Evolutionary conservation across 2,113 vertebrate genomes (phyloP).

Genomic region (Engystomops pustulosus): DNA sequence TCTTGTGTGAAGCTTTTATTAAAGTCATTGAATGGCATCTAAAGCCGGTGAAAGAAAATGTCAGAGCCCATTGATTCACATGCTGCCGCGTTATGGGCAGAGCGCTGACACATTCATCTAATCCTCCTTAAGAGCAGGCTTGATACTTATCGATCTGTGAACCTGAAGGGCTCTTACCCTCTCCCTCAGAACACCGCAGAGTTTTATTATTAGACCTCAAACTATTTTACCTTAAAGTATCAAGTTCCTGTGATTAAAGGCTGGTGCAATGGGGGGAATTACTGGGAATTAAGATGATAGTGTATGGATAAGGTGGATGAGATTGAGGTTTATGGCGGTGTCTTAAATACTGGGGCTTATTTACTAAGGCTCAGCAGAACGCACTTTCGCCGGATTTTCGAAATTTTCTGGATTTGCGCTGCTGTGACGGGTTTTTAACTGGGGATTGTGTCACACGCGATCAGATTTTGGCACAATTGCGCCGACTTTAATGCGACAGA

Average conservation of each 20-base stretch:
- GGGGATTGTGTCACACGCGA: no score
- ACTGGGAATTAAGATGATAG: background rate
- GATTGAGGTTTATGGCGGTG: no score
- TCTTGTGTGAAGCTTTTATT: slow-evolving; percentile 31
- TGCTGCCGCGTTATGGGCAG: slow-evolving; percentile 27
- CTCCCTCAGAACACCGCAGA: slow-evolving; percentile 2
- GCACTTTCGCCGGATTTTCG: no score
- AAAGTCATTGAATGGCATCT: slow-evolving; percentile 51
- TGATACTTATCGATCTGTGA: slow-evolving; percentile 55
- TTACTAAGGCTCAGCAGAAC: no score
- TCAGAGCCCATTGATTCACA: slow-evolving; percentile 54
- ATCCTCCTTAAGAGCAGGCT: slow-evolving; percentile 44
- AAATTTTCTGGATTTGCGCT: no score
- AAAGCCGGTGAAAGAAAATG: slow-evolving; percentile 48
- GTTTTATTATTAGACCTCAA: slow-evolving; percentile 30
- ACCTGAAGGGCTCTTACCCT: slow-evolving; percentile 43
- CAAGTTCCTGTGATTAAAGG: slow-evolving; percentile 8
- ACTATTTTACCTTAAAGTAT: slow-evolving; percentile 9
- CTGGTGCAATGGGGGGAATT: background rate
- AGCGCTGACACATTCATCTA: slow-evolving; percentile 46
- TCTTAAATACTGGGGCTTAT: no score
- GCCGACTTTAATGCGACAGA: no score
- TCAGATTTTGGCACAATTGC: no score
- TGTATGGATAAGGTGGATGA: no score
- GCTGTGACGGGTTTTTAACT: no score